Conservation (phyloP, 2,888 invertebrate genomes). For the Busseola fusca region DNA sequence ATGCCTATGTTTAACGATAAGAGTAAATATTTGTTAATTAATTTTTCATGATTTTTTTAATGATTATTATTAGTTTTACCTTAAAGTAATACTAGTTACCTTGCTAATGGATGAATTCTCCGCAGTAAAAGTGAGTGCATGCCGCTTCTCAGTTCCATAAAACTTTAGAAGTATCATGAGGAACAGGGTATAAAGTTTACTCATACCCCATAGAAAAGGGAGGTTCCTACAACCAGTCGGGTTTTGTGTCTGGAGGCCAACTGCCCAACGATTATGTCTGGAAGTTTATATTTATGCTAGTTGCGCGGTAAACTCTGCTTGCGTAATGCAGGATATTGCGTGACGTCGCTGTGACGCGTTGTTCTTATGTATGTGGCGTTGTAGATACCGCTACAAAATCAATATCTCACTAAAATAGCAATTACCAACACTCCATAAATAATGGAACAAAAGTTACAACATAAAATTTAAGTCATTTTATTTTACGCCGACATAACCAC, state of each 20-base stretch:
- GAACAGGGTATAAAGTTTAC: too few species aligned
- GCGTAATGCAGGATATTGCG: too few species aligned
- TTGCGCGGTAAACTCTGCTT: too few species aligned
- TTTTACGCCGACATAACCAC: slow-evolving; percentile 28
- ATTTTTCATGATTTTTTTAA: background rate
- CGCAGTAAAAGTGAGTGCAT: background rate
- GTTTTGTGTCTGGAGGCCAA: too few species aligned
- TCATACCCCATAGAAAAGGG: too few species aligned
- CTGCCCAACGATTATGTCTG: too few species aligned
- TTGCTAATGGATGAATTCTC: background rate
- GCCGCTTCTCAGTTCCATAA: background rate
- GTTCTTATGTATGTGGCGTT: too few species aligned
- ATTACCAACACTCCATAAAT: background rate
- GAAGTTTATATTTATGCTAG: too few species aligned
- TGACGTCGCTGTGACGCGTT: too few species aligned
- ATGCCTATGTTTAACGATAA: background rate
- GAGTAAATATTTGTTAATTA: accelerated
- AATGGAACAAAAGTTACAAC: background rate
- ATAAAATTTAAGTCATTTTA: slow-evolving; percentile 30
- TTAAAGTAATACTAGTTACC: background rate
- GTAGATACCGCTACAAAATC: too few species aligned
- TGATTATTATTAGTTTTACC: background rate
- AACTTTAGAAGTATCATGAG: background rate
- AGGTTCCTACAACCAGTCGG: too few species aligned
- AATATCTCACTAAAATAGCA: background rate